Percentiles rank a stretch among this genome's conserved stretches.
phyloP scores from a whole-genome alignment of 2,113 vertebrate species.

The Spilogale gracilis region DNA sequence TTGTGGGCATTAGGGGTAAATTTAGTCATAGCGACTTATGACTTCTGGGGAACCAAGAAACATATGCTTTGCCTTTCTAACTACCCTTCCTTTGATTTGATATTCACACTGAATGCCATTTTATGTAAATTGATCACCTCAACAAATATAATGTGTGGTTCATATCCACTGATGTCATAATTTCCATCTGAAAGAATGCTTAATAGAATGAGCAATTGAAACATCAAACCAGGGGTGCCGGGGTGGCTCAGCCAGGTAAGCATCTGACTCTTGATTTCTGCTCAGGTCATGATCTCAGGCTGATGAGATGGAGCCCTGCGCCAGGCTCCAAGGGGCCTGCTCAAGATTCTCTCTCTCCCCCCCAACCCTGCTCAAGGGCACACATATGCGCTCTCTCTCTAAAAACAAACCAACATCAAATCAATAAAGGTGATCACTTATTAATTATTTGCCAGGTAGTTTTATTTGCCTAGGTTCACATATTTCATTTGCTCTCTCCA shows the following conservation, averaged over 20 bases:
- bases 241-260: background rate
- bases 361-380: accelerated
- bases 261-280: background rate
- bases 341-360: background rate
- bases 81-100: background rate
- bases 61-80: background rate
- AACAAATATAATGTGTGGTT: background rate
- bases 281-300: background rate
- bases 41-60: background rate
- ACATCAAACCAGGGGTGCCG: background rate
- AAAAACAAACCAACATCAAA: background rate
- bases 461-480: background rate
- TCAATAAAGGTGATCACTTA: background rate
- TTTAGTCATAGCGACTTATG: background rate
- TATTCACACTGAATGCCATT: background rate
- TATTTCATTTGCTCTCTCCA: background rate
- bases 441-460: background rate
- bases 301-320: background rate
- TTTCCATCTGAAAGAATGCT: slow-evolving; percentile 28
- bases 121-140: background rate
- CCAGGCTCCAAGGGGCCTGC: background rate
- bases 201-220: background rate
- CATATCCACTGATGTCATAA: background rate
- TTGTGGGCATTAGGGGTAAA: background rate
- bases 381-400: background rate